phyloP scores from a whole-genome alignment of 2,888 invertebrate genomes.

The Caenorhabditis sp. region DNA sequence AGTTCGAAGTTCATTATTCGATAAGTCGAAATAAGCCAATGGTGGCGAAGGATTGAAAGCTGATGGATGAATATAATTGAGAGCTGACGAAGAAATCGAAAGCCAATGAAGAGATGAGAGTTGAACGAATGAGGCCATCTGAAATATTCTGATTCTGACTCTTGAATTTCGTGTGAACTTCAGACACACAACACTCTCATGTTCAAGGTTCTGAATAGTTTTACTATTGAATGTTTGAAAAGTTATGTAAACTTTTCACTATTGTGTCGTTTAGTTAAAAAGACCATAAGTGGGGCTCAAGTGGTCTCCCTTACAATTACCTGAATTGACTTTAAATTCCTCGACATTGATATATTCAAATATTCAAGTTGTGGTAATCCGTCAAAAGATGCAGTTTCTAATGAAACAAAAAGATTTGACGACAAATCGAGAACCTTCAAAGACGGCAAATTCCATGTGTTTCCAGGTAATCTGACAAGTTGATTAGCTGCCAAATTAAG shows the following conservation, averaged over 20 bases:
- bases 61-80: constrained; percentile 38
- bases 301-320: constrained; percentile 11
- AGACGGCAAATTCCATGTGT: constrained; percentile 49
- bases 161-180: too few relatives aligned
- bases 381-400: constrained; percentile 57
- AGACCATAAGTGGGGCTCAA: too few relatives aligned
- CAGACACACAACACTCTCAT: too few relatives aligned
- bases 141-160: too few relatives aligned
- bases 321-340: constrained; percentile 48
- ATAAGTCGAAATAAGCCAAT: constrained; percentile 40
- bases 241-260: background rate
- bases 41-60: constrained; percentile 50
- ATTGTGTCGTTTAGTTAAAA: too few relatives aligned
- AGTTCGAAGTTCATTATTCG: constrained; percentile 36
- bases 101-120: constrained; percentile 46
- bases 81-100: constrained; percentile 33
- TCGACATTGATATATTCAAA: constrained; percentile 44
- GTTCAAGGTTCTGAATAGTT: too few relatives aligned
- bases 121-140: constrained; percentile 54
- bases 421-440: constrained; percentile 42
- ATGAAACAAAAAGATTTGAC: constrained; percentile 46
- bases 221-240: too few relatives aligned
- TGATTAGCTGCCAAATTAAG: constrained; percentile 51
- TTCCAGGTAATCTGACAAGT: constrained; percentile 46
- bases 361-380: constrained; percentile 40